Base-by-base conservation (phyloP, 1,140 invertebrate species). In the Cataglyphis hispanica region DNA sequence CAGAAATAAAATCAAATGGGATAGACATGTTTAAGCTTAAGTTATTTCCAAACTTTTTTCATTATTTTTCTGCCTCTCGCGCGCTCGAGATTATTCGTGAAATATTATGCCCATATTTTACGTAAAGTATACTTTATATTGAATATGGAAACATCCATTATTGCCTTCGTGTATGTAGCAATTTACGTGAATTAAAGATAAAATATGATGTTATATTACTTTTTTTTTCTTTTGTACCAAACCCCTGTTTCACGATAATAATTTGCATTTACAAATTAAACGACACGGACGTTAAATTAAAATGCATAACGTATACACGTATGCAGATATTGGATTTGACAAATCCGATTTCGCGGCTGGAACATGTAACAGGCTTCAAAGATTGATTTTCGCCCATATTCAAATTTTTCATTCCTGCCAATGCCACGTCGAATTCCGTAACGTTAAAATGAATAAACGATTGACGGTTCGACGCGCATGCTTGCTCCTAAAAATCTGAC, bases 321-420 rank as follows among this genome's bases (percentile, higher is more conserved):
- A 72, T 60, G 56, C 70, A 46, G 37, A 74, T 83, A 83, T 72
- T 83, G 78, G 53, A n/a, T 69, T 72, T 74, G 78, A 83, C 67
- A 83, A 83, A 83, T 83, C 78, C 53, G 78, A 83, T 83, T 83
- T 83, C 53, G 78, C 50, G 78, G 25, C 34, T 22, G 50, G 50
- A 10, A 53, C 53, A 37, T 53, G 78, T 83, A 83, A 83, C 78
- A 61, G 67, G 78, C 78, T 72, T 74, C 78, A 27, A 83, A 46
- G 67, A 83, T 83, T 83, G 78, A 83, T 83, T 83, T 72, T 72
- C 67, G 67, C 61, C 37, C 67, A 53, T 60, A 74, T 74, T 83
- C 67, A 83, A 83, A 83, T 83, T 83, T 83, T 83, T 83, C 78
- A 72, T 83, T 83, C 78, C 78, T 58, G 66, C 77, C 64, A 40